Conservation (phyloP, 2,797 vertebrate genomes). For the Sebastes steindachneri region DNA sequence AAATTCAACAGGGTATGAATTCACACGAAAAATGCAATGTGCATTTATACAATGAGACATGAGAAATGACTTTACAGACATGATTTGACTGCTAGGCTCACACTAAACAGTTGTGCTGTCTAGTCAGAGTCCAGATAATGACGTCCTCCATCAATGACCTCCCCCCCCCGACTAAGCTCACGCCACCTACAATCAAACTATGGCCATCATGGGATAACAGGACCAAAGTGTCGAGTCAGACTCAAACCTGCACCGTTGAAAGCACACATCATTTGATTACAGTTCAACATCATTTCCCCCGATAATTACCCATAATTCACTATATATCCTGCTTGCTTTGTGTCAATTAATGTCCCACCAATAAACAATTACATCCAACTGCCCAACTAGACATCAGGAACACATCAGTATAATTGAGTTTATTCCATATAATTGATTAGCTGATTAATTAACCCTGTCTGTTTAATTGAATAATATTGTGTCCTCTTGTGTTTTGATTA, state of each 20-base stretch:
- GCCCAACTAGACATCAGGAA: constrained; percentile 47
- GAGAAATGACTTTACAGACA: too few species aligned
- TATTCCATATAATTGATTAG: constrained; percentile 38
- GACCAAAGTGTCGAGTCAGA: neutral
- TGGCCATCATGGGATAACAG: neutral
- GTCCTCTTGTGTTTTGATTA: constrained; percentile 9
- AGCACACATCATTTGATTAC: constrained; percentile 1
- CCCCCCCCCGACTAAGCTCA: neutral
- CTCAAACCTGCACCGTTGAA: neutral
- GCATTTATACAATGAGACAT: too few species aligned
- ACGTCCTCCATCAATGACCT: neutral
- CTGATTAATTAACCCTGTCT: constrained; percentile 56
- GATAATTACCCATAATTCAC: constrained; percentile 36
- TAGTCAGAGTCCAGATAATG: neutral
- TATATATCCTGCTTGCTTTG: constrained; percentile 18
- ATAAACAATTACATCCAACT: constrained; percentile 45
- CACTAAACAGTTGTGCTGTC: neutral
- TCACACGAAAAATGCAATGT: too few species aligned
- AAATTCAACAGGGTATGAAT: too few species aligned
- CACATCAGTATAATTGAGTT: constrained; percentile 52
- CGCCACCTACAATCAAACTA: neutral
- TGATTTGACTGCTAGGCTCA: neutral
- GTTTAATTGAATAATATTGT: constrained; percentile 43
- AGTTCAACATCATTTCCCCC: constrained; percentile 35
- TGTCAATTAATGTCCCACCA: constrained; percentile 29